Evolutionary conservation across 2,113 vertebrate genomes (phyloP), one percentile per base, ranked within the genome.

Genomic region (Eurypyga helias): DNA sequence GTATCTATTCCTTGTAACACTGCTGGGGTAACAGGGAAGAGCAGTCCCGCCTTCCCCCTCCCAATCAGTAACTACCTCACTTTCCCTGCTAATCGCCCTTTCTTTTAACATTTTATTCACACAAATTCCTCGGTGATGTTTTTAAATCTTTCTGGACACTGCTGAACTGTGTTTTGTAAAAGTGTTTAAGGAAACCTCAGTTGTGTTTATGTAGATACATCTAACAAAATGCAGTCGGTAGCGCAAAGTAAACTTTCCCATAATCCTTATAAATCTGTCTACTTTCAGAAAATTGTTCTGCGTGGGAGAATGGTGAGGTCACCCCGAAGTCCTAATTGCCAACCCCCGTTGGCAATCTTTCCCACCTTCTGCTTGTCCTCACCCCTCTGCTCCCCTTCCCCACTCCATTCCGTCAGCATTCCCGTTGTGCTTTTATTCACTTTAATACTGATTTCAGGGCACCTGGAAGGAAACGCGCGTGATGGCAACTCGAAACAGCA

Each of bases 221-320:
- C 20, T 26, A 82, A 83, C 84, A 65, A 86, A 93, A 81, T 18
- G 83, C 86, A 95, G 86, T 57, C 94, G 90, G 92, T 93, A 97
- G 94, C 17, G 2, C 92, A 95, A 89, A 91, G 89, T 92, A 90
- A 97, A 93, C 96, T 89, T 96, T 92, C 95, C 92, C 90, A 79
- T 72, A 81, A 95, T 93, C 94, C 89, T 87, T 89, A 76, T 69
- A 92, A 97, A 97, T 93, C 92, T 95, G 92, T 43, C 94, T 91
- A 18, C 52, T 76, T 96, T 92, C 90, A 96, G 85, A 75, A 93
- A 87, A 95, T 75, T 38, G 79, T 84, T 92, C 86, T 81, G 92
- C 13, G 89, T 92, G 92, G 94, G 96, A 92, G 90, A 96, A 90
- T 7, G 41, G 72, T 95, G 94, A 97, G 96, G 89, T 96, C 95